A percentile compares a stretch with the other conserved stretches of the same genome.
phyloP scores from a whole-genome alignment of 2,888 invertebrate species.

The Lycaena phlaeas region DNA sequence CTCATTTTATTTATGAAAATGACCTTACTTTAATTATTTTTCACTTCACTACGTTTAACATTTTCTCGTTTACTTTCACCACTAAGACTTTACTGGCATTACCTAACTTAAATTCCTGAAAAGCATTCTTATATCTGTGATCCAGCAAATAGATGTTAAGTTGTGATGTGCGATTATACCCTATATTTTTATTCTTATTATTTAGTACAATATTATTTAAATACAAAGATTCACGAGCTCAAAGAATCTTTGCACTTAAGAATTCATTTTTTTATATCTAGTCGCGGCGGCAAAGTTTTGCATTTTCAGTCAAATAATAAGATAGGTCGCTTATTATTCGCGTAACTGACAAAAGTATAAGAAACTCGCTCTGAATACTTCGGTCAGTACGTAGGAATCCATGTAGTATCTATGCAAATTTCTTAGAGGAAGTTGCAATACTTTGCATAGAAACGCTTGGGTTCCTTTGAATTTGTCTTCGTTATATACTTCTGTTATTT shows the following conservation, averaged over 20 bases:
- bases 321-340: conserved; percentile 10
- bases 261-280: conserved; percentile 32
- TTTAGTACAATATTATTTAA: conserved; percentile 38
- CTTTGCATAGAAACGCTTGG: conserved; percentile 59
- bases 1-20: conserved; percentile 30
- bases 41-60: conserved; percentile 42
- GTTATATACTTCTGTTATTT: no score
- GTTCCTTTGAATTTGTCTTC: conserved; percentile 39
- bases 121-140: conserved; percentile 42
- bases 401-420: conserved; percentile 57
- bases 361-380: conserved; percentile 22
- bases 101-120: conserved; percentile 32
- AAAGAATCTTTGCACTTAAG: conserved; percentile 56
- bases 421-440: conserved; percentile 69
- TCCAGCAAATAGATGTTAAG: conserved; percentile 63
- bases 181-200: conserved; percentile 44
- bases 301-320: conserved; percentile 14
- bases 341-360: conserved; percentile 22
- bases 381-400: conserved; percentile 45
- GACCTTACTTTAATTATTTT: conserved; percentile 29
- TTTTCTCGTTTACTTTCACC: conserved; percentile 38
- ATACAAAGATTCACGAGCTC: conserved; percentile 66
- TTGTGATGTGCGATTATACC: conserved; percentile 67
- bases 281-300: conserved; percentile 43
- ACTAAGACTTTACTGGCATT: conserved; percentile 59